phyloP scores from a whole-genome alignment of 2,113 vertebrate species.

The Nibea coibor region DNA sequence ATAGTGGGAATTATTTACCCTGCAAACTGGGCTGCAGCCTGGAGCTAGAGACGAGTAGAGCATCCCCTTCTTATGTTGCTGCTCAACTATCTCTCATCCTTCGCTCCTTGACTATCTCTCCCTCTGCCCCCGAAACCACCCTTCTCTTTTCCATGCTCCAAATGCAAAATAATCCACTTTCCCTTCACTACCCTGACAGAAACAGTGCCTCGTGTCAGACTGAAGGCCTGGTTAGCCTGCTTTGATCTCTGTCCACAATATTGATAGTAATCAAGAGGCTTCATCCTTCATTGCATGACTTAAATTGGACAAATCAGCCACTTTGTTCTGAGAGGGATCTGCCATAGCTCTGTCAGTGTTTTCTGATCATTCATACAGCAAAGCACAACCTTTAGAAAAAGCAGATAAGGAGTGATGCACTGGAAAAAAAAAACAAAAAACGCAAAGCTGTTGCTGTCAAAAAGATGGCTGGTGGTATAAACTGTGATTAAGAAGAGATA shows the following conservation, averaged over 20 bases:
- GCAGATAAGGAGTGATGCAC: constrained; percentile 1
- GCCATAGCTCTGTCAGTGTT: constrained; percentile 16
- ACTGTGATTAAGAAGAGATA: constrained; percentile 19
- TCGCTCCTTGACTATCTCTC: constrained; percentile 38
- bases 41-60: constrained; percentile 61
- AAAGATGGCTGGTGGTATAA: constrained; percentile 16
- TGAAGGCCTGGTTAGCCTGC: constrained; percentile 41
- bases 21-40: constrained; percentile 68
- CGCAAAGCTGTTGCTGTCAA: constrained; percentile 30
- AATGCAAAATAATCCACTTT: constrained; percentile 72
- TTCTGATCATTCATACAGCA: constrained; percentile 42
- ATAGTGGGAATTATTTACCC: constrained; percentile 78
- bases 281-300: constrained; percentile 36
- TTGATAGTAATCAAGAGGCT: constrained; percentile 56
- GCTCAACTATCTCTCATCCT: constrained; percentile 48
- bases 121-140: constrained; percentile 50
- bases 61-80: constrained; percentile 61
- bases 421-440: constrained; percentile 9
- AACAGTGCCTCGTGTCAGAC: constrained; percentile 46
- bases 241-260: constrained; percentile 64
- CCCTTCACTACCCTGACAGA: constrained; percentile 45
- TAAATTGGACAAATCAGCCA: constrained; percentile 51
- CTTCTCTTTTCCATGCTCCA: constrained; percentile 49
- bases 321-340: constrained; percentile 37
- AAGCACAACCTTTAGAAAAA: constrained; percentile 24